These are phyloP conservation scores for Porphyrio hochstetteri DNA, from an alignment of 2,113 vertebrate genomes.

Conservation along the genomic window DNA sequence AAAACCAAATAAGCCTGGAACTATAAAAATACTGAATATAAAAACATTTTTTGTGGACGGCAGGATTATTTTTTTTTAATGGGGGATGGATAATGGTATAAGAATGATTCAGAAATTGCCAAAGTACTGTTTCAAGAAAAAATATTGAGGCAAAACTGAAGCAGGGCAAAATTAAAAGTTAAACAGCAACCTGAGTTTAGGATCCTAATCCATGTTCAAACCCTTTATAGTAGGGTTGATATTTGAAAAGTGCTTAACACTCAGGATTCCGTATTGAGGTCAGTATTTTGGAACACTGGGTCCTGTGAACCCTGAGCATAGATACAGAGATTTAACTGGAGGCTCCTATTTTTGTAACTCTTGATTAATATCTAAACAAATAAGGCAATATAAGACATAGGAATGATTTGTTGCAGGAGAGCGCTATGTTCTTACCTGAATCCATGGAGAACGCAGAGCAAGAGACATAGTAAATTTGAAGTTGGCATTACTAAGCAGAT, in stretches of 20 bases:
- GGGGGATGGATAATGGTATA: background rate
- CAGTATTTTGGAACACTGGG: background rate
- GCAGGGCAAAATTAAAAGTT: background rate
- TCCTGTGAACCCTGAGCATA: background rate
- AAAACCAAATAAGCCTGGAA: background rate
- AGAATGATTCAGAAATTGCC: background rate
- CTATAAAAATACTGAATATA: constrained; percentile 29
- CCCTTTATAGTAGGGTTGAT: background rate
- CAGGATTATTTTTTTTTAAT: background rate
- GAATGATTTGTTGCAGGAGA: background rate
- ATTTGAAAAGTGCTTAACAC: background rate
- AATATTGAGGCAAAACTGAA: background rate
- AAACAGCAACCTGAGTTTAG: background rate
- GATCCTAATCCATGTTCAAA: background rate
- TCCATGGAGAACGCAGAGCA: background rate
- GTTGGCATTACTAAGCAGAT: background rate
- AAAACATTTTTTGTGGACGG: background rate
- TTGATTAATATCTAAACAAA: background rate
- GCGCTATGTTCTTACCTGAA: background rate
- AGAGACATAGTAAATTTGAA: background rate
- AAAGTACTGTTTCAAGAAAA: background rate
- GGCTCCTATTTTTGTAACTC: background rate
- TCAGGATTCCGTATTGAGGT: background rate
- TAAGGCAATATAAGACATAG: background rate
- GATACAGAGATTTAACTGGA: background rate